Percentiles rank a stretch among this genome's conserved stretches.
phyloP scores from a whole-genome alignment of 2,797 vertebrate genomes.

The Pseudocheirus occidentalis region DNA sequence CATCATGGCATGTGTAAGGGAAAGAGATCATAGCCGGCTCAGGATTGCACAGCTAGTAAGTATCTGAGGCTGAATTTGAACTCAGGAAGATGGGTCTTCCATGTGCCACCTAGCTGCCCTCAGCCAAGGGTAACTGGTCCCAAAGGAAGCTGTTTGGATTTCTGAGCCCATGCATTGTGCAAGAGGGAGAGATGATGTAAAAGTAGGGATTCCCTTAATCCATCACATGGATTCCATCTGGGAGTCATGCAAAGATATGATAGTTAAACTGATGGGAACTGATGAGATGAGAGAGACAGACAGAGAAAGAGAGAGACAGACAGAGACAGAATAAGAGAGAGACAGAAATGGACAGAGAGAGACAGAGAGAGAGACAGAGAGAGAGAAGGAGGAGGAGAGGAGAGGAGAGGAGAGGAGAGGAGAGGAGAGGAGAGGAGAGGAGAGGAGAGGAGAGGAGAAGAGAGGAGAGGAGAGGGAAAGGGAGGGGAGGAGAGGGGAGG shows the following conservation, averaged over 20 bases:
- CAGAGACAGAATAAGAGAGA: too few species aligned
- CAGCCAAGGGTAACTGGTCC: neutral
- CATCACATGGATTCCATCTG: neutral
- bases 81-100: neutral
- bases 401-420: too few species aligned
- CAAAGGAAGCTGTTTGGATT: neutral
- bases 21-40: neutral
- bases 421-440: too few species aligned
- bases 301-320: neutral
- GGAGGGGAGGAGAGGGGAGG: too few species aligned
- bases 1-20: neutral
- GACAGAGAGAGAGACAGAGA: neutral
- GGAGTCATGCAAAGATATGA: neutral
- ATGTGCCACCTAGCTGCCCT: neutral
- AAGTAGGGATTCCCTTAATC: neutral
- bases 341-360: too few species aligned
- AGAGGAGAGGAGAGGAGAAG: neutral
- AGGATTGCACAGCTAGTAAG: neutral
- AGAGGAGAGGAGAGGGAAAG: neutral
- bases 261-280: accelerated
- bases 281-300: neutral
- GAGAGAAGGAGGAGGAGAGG: too few species aligned
- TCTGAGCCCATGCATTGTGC: neutral
- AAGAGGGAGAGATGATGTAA: neutral
- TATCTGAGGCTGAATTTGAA: neutral